A percentile compares a stretch with the other conserved stretches of the same genome.
Evolutionary conservation across 2,888 invertebrate species (phyloP).

Genomic region (Ecliptopera silaceata): DNA sequence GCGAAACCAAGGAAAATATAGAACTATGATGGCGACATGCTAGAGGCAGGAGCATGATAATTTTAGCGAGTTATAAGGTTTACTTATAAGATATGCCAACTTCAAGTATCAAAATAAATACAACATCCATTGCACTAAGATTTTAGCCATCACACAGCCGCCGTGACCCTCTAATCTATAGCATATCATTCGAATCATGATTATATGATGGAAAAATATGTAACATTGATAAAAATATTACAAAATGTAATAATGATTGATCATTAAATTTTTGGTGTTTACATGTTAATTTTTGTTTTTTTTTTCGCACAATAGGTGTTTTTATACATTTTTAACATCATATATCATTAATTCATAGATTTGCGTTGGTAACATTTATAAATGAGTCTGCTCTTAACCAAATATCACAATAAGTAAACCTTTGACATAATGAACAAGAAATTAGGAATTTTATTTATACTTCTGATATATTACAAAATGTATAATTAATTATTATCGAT

Average conservation of each 20-base stretch:
- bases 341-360: background rate
- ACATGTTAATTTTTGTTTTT: too few relatives aligned
- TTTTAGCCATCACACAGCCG: conserved; percentile 54
- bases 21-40: too few relatives aligned
- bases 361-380: background rate
- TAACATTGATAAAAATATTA: background rate
- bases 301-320: too few relatives aligned
- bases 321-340: background rate
- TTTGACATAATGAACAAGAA: conserved; percentile 54
- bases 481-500: too few relatives aligned
- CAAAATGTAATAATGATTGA: background rate
- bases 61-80: conserved; percentile 45
- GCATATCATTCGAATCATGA: background rate
- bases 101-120: conserved; percentile 40
- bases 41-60: conserved; percentile 45
- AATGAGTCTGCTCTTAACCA: conserved; percentile 50
- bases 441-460: conserved; percentile 3
- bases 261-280: background rate
- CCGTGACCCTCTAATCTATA: conserved; percentile 41
- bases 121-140: conserved; percentile 47
- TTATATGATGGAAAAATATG: background rate
- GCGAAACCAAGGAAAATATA: too few relatives aligned
- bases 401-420: conserved; percentile 76
- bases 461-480: too few relatives aligned
- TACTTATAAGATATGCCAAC: conserved; percentile 48